Evolutionary conservation across 2,797 vertebrate species (phyloP).

Genomic region (Mico argentatus): DNA sequence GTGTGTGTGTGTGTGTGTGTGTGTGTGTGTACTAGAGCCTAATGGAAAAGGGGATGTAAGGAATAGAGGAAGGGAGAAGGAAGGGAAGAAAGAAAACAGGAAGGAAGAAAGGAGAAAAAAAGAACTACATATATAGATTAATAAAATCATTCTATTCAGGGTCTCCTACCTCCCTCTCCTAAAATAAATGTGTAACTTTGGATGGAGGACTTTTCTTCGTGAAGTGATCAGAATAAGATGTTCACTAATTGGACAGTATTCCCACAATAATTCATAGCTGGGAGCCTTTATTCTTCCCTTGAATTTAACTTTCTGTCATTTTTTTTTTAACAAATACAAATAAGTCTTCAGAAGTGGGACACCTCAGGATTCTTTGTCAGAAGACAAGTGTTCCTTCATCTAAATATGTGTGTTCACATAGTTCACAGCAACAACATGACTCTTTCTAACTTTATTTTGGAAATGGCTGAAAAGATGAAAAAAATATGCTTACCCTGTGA

Average conservation of each 20-base stretch:
- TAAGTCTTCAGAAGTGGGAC: neutral
- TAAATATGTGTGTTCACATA: neutral
- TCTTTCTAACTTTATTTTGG: constrained; percentile 34
- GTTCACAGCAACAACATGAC: neutral
- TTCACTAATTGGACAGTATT: constrained; percentile 44
- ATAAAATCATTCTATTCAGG: neutral
- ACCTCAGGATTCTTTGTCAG: neutral
- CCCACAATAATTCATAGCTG: constrained; percentile 19
- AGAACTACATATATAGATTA: neutral
- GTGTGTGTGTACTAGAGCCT: fast-evolving
- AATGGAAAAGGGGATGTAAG: neutral
- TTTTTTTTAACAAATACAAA: constrained; percentile 29
- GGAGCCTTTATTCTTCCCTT: constrained; percentile 9
- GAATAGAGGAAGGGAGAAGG: neutral
- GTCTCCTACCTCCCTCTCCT: neutral
- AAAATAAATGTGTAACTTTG: constrained; percentile 20
- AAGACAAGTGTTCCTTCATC: neutral
- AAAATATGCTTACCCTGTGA: neutral
- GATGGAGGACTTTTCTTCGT: neutral
- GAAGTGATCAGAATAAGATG: neutral
- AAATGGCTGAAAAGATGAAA: constrained; percentile 35
- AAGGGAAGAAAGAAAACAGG: neutral
- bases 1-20: too few species aligned
- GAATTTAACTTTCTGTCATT: constrained; percentile 36
- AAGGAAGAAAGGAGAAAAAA: neutral